phyloP scores from a whole-genome alignment of 37 sponge, comb jelly and placozoan species.

The Diacarnus erythraeanus region DNA sequence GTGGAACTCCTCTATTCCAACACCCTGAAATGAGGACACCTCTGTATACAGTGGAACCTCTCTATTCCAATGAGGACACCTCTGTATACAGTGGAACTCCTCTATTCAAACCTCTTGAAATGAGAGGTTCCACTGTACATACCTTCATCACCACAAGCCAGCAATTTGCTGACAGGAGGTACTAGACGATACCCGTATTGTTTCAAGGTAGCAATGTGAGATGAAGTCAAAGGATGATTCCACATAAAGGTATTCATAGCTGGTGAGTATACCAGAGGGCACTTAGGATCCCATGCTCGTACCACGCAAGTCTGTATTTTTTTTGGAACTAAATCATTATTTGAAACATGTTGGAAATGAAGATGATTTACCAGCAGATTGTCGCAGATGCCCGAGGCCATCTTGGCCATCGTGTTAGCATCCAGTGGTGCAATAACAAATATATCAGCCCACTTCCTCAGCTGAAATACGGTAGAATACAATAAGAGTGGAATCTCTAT shows the following conservation, averaged over 20 bases:
- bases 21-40: too few species aligned
- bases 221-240: slow-evolving; percentile 84
- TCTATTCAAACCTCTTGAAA: too few species aligned
- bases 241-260: slow-evolving; percentile 99
- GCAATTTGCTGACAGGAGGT: slow-evolving; percentile 82
- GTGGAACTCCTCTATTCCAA: too few species aligned
- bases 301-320: slow-evolving; percentile 75
- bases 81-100: too few species aligned
- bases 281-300: slow-evolving; percentile 86
- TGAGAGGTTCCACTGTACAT: too few species aligned
- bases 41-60: too few species aligned
- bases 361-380: slow-evolving; percentile 78
- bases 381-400: slow-evolving; percentile 91
- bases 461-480: too few species aligned
- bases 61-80: too few species aligned
- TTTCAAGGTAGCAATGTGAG: slow-evolving; percentile 47
- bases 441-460: slow-evolving; percentile 94
- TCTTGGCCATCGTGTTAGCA: slow-evolving; percentile 97
- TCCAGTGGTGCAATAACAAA: slow-evolving; percentile 92
- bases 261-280: slow-evolving; percentile 90
- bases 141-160: slow-evolving; percentile 96
- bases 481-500: background rate
- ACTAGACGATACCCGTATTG: slow-evolving; percentile 73
- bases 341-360: background rate
- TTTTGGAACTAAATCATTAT: background rate